Base-by-base conservation (phyloP, 2,888 invertebrate genomes). In the Blastobasis lacticolella region DNA sequence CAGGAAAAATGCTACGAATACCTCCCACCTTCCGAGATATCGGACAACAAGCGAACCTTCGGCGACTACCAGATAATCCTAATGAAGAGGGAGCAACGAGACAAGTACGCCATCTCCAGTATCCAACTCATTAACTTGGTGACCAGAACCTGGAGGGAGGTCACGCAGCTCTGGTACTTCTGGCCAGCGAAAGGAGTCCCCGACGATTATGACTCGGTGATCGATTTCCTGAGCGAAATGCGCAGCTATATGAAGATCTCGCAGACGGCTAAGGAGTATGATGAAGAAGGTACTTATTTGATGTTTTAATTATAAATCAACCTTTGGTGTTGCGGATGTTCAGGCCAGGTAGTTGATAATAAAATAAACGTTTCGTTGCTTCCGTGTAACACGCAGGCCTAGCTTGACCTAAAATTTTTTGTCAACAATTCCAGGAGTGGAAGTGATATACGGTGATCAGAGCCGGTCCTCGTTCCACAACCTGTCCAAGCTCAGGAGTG, bases 101-200 rank as follows among this genome's bases (percentile, higher is more conserved):
- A 97, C 71, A 96, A 96, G 78, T 97, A 96, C 76, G 95, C 97
- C 48, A 93, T 97, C 52, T 96, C 97, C 37, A 93, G 91, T 62
- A 88, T 97, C 10, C 94, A 95, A 74, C 85, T 97, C 3, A 95
- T 95, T 88, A 94, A 95, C 76, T 86, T 94, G 78, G 90, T 92
- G 59, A 94, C 94, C 46, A 94, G 95, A 75, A 93, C 94, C 56
- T 94, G 94, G 90, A 86, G 97, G 45, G 97, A 97, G 76, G 90
- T 97, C 51, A 95, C 93, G 0, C 97, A 97, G 71, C 92, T 97
- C 68, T 97, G 97, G 97, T 97, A 96, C 86, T 92, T 95, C 69
- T 98, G 97, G 97, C 97, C 97, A 0, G 91, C 92, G n/a, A 92
- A 93, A 57, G 96, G 96, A 0, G 94, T 95, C 0, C 97, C 97